Evolutionary conservation across 2,797 vertebrate species (phyloP).

Genomic region (Trichosurus vulpecula): DNA sequence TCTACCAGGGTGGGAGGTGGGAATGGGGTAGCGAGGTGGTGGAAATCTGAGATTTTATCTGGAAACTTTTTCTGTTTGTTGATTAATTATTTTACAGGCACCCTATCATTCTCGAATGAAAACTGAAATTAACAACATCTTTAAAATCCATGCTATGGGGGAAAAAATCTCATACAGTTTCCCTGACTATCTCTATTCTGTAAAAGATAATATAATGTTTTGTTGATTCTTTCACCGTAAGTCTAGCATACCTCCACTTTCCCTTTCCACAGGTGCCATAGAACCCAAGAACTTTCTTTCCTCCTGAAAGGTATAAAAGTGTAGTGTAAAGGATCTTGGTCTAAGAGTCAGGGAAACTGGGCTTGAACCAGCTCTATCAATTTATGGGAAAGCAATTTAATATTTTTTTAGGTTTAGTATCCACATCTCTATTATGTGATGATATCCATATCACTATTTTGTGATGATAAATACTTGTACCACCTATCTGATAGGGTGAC

Average conservation of each 20-base stretch:
- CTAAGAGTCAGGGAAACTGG: neutral
- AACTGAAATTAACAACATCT: constrained; percentile 21
- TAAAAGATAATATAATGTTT: constrained; percentile 26
- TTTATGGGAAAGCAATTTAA: neutral
- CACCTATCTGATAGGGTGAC: neutral
- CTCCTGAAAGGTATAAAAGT: neutral
- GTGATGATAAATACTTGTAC: too few relatives aligned
- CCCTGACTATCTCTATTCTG: neutral
- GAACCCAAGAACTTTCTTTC: neutral
- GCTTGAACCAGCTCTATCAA: neutral
- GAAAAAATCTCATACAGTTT: neutral
- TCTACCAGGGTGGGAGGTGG: neutral
- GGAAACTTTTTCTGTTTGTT: neutral
- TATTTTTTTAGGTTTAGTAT: too few relatives aligned
- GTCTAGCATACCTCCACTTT: constrained; percentile 19
- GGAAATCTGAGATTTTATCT: neutral
- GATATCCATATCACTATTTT: too few relatives aligned
- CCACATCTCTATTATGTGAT: too few relatives aligned
- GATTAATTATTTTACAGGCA: neutral
- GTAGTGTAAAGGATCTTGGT: neutral
- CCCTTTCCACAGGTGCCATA: neutral
- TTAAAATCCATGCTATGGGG: neutral
- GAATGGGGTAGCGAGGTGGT: neutral
- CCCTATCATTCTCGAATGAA: neutral
- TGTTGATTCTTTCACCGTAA: constrained; percentile 3